phyloP scores from a whole-genome alignment of 2,113 vertebrate species.

The Rissa tridactyla region DNA sequence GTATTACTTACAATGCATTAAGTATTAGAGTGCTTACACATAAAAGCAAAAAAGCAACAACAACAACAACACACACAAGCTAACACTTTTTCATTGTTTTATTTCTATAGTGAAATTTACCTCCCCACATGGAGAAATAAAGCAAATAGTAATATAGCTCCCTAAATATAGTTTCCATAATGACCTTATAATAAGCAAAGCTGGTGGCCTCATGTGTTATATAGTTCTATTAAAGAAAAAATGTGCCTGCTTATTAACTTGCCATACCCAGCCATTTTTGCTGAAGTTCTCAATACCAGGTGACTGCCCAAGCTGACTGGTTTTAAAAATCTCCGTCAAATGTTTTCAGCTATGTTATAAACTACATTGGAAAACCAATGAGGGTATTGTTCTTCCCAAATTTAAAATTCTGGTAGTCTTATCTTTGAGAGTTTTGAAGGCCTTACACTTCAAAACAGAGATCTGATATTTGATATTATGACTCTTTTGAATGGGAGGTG shows the following conservation, averaged over 20 bases:
- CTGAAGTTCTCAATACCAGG: not conserved
- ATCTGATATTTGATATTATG: not conserved
- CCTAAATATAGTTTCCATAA: slow-evolving; percentile 67
- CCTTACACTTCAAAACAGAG: not conserved
- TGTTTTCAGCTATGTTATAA: not conserved
- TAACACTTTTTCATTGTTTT: slow-evolving; percentile 58
- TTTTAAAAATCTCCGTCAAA: not conserved
- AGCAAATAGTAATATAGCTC: slow-evolving; percentile 63
- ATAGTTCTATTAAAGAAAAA: slow-evolving; percentile 48
- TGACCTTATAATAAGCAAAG: slow-evolving; percentile 63
- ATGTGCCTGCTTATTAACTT: slow-evolving; percentile 25
- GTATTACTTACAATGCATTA: slow-evolving; percentile 59
- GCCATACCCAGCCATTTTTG: not conserved
- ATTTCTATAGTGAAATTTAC: slow-evolving; percentile 52
- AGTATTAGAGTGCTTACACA: slow-evolving; percentile 56
- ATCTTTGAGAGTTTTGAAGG: not conserved
- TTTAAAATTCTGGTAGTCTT: not conserved
- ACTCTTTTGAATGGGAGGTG: not conserved
- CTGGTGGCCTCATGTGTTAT: slow-evolving; percentile 48
- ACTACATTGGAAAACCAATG: not conserved
- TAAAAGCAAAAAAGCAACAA: slow-evolving; percentile 69
- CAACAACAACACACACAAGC: slow-evolving; percentile 37
- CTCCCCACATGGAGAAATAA: slow-evolving; percentile 70
- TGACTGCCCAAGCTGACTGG: not conserved
- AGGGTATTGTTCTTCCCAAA: not conserved